Evolutionary conservation across 2,888 invertebrate genomes (phyloP), one percentile per base, ranked within the genome.

Genomic region (Phyto melanocephala): DNA sequence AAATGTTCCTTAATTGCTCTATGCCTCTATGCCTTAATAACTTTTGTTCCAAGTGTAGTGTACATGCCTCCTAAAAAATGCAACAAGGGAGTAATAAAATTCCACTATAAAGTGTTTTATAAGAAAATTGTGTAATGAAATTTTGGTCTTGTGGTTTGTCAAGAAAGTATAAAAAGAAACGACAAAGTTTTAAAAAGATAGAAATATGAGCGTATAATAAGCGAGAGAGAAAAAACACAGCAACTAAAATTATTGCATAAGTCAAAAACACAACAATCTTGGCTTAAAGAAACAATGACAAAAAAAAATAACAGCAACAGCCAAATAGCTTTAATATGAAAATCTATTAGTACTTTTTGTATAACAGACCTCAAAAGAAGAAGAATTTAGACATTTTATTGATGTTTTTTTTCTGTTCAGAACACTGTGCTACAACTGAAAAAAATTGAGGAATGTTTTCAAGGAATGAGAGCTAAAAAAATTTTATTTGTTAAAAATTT

Each of bases 81-180:
- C 47, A 68, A 56, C 68, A 45, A 63, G 68, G 40, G 75, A 70
- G 80, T 63, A 75, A 79, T 56, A 75, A 82, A 80, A 80, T 42
- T 67, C 62, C 54, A 11, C 79, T 60, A 28, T 71, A 60, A 6
- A 28, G 75, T 71, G 58, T 50, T 75, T 75, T 56, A 76, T 52
- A 82, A 79, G 79, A 76, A 82, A 79, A 82, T 76, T 82, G 71
- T 79, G 54, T 79, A 82, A 82, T 79, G 79, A 75, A 82, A 82
- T 82, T 75, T 79, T 20, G 47, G 75, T 79, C 79, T 65, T 82
- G 82, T 67, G 82, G 79, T 71, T 58, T 75, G 52, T 47, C 75
- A 68, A 74, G 56, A 63, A 40, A 50, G 13, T 3, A 54, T 24
- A 60, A 40, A 17, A 42, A 28, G 35, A 50, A 72, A 22, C 37